Conservation (phyloP, 2,113 vertebrate genomes). For the Hiodon alosoides region DNA sequence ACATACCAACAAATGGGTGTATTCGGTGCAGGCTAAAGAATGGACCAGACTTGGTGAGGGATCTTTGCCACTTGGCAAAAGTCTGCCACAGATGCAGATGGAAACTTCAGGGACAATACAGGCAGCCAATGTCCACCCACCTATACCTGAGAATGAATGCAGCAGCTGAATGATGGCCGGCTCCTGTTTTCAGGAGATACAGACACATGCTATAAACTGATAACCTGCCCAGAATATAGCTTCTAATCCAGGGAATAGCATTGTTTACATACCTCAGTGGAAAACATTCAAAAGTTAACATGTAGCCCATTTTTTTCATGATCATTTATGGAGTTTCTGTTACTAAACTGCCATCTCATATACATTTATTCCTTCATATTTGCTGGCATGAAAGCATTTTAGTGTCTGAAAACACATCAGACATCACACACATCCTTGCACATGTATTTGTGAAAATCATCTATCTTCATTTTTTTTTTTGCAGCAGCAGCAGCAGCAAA, state of each 20-base stretch:
- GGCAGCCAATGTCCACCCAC: conserved; percentile 63
- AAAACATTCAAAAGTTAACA: not conserved
- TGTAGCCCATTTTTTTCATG: too few relatives aligned
- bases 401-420: too few relatives aligned
- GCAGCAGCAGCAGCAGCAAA: too few relatives aligned
- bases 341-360: too few relatives aligned
- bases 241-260: conserved; percentile 57
- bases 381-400: too few relatives aligned
- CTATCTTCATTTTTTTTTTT: too few relatives aligned
- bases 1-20: conserved; percentile 53
- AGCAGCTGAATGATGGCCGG: conserved; percentile 52
- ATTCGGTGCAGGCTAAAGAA: conserved; percentile 61
- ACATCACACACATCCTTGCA: too few relatives aligned
- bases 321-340: too few relatives aligned
- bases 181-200: conserved; percentile 74
- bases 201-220: conserved; percentile 44
- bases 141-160: conserved; percentile 66
- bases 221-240: conserved; percentile 52
- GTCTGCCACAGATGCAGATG: conserved; percentile 64
- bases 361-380: too few relatives aligned
- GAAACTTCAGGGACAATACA: conserved; percentile 58
- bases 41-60: conserved; percentile 71
- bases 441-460: too few relatives aligned
- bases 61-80: conserved; percentile 69
- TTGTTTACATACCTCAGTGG: conserved; percentile 32